A percentile compares a stretch with the other conserved stretches of the same genome.
phyloP scores from a whole-genome alignment of 2,888 invertebrate genomes.

The Hirtodrosophila cameraria region DNA sequence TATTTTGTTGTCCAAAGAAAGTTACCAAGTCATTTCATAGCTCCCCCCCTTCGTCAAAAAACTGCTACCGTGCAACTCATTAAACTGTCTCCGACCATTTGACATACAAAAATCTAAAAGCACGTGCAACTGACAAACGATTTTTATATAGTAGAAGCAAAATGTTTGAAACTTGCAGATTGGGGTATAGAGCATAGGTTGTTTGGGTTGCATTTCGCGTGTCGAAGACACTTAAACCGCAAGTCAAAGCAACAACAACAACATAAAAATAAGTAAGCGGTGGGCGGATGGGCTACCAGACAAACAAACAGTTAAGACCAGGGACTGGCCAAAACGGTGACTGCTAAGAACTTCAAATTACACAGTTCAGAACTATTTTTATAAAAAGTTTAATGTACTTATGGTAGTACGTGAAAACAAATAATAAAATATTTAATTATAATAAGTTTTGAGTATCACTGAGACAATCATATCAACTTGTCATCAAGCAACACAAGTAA shows the following conservation, averaged over 20 bases:
- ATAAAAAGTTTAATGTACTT: too few species aligned
- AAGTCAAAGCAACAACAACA: slow-evolving; percentile 49
- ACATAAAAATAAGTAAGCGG: slow-evolving; percentile 16
- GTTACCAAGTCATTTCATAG: slow-evolving; percentile 32
- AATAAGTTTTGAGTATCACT: too few species aligned
- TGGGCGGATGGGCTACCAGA: slow-evolving; percentile 19
- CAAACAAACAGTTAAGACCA: slow-evolving; percentile 45
- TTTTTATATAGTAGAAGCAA: slow-evolving; percentile 34
- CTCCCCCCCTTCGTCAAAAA: neutral
- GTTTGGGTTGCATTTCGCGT: slow-evolving; percentile 74
- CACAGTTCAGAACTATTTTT: too few species aligned
- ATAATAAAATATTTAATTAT: too few species aligned
- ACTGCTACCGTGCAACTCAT: slow-evolving; percentile 48
- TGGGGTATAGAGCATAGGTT: slow-evolving; percentile 10
- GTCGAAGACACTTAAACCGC: slow-evolving; percentile 78
- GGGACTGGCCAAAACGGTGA: slow-evolving; percentile 17
- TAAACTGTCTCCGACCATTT: slow-evolving; percentile 64
- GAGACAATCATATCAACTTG: too few species aligned
- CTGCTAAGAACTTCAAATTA: neutral
- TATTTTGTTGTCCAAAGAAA: slow-evolving; percentile 40
- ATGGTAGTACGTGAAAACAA: too few species aligned
- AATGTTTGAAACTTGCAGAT: neutral
- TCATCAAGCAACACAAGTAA: too few species aligned
- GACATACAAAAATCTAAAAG: slow-evolving; percentile 59
- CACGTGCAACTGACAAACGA: slow-evolving; percentile 60